phyloP scores from a whole-genome alignment of 2,797 vertebrate species.

The Novumbra hubbsi region DNA sequence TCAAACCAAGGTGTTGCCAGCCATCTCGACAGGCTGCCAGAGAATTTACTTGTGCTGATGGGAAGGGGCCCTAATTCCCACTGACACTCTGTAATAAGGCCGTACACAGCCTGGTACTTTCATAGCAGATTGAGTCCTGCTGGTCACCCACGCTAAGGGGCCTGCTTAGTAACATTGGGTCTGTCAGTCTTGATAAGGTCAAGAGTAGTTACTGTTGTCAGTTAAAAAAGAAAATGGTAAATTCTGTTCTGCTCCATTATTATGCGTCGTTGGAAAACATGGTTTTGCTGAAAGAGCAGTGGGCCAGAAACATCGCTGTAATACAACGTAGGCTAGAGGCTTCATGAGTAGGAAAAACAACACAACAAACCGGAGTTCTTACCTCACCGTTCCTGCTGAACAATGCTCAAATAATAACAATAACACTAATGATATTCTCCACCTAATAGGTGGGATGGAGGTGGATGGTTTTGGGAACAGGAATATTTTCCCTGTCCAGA shows the following conservation, averaged over 20 bases:
- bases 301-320: no score
- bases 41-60: slow-evolving; percentile 2
- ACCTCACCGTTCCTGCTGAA: no score
- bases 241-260: no score
- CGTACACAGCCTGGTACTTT: background rate
- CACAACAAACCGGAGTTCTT: no score
- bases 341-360: background rate
- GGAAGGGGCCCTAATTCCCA: slow-evolving; percentile 21
- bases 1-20: slow-evolving; percentile 22
- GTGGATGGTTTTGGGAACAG: background rate
- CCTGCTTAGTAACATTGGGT: slow-evolving; percentile 11
- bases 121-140: no score
- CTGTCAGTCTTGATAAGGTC: slow-evolving; percentile 5
- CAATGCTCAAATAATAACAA: no score
- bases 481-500: background rate
- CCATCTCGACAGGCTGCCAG: slow-evolving; percentile 19
- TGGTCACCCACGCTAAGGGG: background rate
- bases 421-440: no score
- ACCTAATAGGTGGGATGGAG: background rate
- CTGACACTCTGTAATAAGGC: background rate
- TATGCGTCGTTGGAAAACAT: no score
- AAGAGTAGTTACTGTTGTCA: background rate
- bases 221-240: no score
- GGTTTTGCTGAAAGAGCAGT: no score
- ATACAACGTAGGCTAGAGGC: background rate